Percentiles rank a stretch among this genome's conserved stretches.
phyloP scores from a whole-genome alignment of 2,797 vertebrate genomes.

The Chaunax sp. region DNA sequence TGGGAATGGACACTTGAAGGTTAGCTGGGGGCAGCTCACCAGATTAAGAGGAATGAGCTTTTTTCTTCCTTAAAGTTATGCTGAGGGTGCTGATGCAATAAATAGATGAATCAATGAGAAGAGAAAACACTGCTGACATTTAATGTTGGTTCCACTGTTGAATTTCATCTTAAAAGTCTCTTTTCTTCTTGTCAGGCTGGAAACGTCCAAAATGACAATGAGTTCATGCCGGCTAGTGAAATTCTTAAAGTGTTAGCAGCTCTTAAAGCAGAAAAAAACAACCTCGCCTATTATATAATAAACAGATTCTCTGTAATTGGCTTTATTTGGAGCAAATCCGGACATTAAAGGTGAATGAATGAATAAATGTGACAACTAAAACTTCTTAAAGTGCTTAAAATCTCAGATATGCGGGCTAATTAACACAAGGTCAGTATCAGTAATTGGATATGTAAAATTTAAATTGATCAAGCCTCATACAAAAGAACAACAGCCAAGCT shows the following conservation, averaged over 20 bases:
- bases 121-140: slow-evolving; percentile 13
- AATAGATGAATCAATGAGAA: slow-evolving; percentile 16
- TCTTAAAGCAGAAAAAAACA: slow-evolving; percentile 1
- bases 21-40: slow-evolving; percentile 16
- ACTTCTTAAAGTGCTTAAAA: neutral
- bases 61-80: slow-evolving; percentile 19
- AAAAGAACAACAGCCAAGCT: neutral
- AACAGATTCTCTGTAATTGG: slow-evolving; percentile 29
- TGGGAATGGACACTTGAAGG: slow-evolving; percentile 5
- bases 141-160: neutral
- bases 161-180: neutral
- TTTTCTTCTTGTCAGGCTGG: slow-evolving; percentile 14
- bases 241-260: slow-evolving; percentile 46
- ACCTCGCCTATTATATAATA: slow-evolving; percentile 35
- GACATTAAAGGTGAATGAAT: slow-evolving; percentile 3
- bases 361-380: neutral
- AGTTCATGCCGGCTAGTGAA: slow-evolving; percentile 29
- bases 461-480: neutral
- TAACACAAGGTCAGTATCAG: neutral
- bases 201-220: slow-evolving; percentile 34
- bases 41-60: slow-evolving; percentile 46
- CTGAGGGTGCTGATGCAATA: slow-evolving; percentile 14
- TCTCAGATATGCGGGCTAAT: neutral
- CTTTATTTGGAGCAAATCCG: slow-evolving; percentile 4
- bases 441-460: slow-evolving; percentile 9